Evolutionary conservation across 2,888 invertebrate genomes (phyloP).

Genomic region (Rhamphomyia laevipes): DNA sequence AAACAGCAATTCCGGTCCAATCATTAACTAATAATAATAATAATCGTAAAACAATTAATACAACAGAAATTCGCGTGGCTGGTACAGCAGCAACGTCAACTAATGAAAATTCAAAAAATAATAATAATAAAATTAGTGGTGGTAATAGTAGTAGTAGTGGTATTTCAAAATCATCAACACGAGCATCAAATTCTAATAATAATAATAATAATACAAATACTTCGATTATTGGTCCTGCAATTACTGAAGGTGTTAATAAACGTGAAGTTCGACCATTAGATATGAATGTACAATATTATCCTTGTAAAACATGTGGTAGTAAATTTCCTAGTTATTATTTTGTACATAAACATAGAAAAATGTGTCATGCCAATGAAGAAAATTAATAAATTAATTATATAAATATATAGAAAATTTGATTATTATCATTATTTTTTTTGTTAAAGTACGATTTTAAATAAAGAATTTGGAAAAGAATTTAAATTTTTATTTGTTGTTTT

Average conservation of each 20-base stretch:
- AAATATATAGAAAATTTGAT: too few species aligned
- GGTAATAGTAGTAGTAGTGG: too few species aligned
- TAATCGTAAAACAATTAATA: not conserved
- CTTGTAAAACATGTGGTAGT: conserved; percentile 84
- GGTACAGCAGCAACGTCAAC: not conserved
- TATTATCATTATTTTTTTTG: too few species aligned
- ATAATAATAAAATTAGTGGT: not conserved
- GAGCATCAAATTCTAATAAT: conserved; percentile 2
- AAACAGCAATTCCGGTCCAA: conserved; percentile 1
- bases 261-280: conserved; percentile 55
- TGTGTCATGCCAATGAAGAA: conserved; percentile 56
- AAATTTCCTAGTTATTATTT: conserved; percentile 91
- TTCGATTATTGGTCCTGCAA: too few species aligned
- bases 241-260: conserved; percentile 22
- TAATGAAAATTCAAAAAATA: not conserved
- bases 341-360: conserved; percentile 81
- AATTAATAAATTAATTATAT: conserved; percentile 8
- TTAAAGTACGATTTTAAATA: too few species aligned
- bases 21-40: not conserved
- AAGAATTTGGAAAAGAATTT: too few species aligned
- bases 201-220: conserved; percentile 9
- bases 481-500: conserved; percentile 1
- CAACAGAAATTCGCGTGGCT: too few species aligned
- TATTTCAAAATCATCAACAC: conserved; percentile 1
- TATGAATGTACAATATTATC: conserved; percentile 80